Evolutionary conservation across 2,113 vertebrate genomes (phyloP).

Genomic region (Cathartes aura): DNA sequence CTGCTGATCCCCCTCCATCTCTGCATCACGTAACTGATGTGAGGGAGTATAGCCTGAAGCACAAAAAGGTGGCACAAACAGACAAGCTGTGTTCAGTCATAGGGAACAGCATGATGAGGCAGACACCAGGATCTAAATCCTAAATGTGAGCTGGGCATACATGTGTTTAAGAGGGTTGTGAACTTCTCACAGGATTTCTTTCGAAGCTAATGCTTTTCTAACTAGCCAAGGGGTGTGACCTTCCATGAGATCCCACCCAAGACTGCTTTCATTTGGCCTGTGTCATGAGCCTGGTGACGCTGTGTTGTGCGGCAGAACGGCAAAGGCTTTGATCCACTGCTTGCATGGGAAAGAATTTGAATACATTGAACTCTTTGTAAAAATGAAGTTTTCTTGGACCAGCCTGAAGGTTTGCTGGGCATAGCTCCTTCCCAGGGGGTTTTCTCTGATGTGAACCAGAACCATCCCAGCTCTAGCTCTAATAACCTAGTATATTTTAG

Average conservation of each 20-base stretch:
- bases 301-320: neutral
- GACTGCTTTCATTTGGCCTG: slow-evolving; percentile 5
- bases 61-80: neutral
- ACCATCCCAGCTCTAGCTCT: neutral
- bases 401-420: slow-evolving; percentile 43
- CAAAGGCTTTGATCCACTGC: slow-evolving; percentile 39
- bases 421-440: neutral
- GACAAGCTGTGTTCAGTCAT: neutral
- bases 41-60: neutral
- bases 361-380: slow-evolving; percentile 23
- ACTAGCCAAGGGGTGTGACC: neutral
- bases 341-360: slow-evolving; percentile 60
- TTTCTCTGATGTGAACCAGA: slow-evolving; percentile 64
- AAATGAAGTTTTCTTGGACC: slow-evolving; percentile 57
- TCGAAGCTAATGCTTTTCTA: neutral
- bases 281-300: neutral
- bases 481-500: slow-evolving; percentile 5
- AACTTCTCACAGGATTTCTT: neutral
- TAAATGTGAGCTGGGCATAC: neutral
- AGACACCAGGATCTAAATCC: neutral
- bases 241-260: neutral
- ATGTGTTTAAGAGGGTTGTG: fast-evolving
- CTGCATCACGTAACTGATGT: neutral
- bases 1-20: neutral
- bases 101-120: fast-evolving